Evolutionary conservation across 2,113 vertebrate species (phyloP).

Genomic region (human): DNA sequence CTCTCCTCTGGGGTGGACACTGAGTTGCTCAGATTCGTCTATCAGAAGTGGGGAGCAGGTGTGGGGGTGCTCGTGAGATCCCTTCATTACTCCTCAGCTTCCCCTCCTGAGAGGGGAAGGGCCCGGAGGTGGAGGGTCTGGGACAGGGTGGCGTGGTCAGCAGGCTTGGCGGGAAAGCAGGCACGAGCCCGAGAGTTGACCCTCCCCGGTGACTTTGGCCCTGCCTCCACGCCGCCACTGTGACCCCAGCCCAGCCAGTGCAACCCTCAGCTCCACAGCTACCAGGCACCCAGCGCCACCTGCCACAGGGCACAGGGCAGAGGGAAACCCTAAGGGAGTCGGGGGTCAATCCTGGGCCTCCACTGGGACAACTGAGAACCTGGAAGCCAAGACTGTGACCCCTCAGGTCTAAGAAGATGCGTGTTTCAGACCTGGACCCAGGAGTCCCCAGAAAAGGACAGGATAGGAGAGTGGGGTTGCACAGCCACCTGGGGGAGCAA

Average conservation of each 20-base stretch:
- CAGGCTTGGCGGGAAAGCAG: neutral
- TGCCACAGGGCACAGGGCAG: neutral
- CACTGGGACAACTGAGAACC: neutral
- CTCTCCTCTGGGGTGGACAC: neutral
- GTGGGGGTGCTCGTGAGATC: neutral
- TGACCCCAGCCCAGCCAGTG: neutral
- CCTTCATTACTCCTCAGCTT: neutral
- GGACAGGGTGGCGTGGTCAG: neutral
- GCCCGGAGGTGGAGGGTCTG: neutral
- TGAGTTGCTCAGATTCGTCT: neutral
- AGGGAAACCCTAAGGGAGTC: accelerated
- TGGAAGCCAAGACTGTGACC: neutral
- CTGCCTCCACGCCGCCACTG: neutral
- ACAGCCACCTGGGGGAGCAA: too few species aligned
- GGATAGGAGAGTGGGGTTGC: neutral
- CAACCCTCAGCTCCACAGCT: neutral
- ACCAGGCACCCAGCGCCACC: neutral
- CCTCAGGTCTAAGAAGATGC: neutral
- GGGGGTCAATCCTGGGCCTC: neutral
- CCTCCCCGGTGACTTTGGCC: accelerated
- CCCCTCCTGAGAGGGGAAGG: neutral
- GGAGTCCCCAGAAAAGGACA: neutral
- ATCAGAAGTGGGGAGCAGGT: neutral
- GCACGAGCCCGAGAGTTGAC: neutral
- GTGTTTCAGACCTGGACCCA: neutral